Base-by-base conservation (phyloP, 2,113 vertebrate genomes). In the Lampris incognitus region DNA sequence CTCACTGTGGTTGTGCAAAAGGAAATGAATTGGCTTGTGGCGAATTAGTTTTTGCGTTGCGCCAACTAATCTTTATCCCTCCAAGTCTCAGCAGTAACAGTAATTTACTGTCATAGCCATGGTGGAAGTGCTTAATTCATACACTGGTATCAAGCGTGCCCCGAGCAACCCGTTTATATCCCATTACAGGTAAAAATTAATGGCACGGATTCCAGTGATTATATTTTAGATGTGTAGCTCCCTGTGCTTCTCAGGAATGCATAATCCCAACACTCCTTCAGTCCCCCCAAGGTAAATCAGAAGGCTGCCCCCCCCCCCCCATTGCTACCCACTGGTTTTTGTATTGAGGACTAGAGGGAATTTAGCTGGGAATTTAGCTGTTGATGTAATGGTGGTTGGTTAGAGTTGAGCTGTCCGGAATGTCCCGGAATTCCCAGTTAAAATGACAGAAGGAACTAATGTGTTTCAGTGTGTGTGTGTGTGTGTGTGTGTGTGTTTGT, bases 171-270 rank as follows among this genome's bases (percentile, higher is more conserved):
- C 63, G n/a, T 83, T 90, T 54, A 69, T 81, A 87, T 89, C 66
- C 80, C 84, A 83, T 87, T 82, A 7, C 56, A 61, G 61, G 64
- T 88, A 77, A 84, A 78, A 86, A 75, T 86, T 79, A 60, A 56
- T 79, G 69, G 51, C 67, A 85, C 75, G 69, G 63, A 78, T 85
- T 85, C 64, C 24, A 77, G 24, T 74, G 10, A 51, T 56, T 36
- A 54, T 61, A 48, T 81, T 86, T 87, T 76, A 72, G 70, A 72
- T 50, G 44, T 39, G 10, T 3, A 4, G 42, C 54, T 52, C 70
- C 76, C 52, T 76, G 82, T 74, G 51, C 78, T 78, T 73, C 72
- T 73, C 61, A 59, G 65, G 48, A 78, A 80, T 57, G 58, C n/a
- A 64, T 83, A 85, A 83, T 54, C 66, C 62, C 68, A 66, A 59